These are phyloP conservation scores for Saimiri boliviensis DNA, from an alignment of 2,113 vertebrate genomes.

Conservation along the genomic window DNA sequence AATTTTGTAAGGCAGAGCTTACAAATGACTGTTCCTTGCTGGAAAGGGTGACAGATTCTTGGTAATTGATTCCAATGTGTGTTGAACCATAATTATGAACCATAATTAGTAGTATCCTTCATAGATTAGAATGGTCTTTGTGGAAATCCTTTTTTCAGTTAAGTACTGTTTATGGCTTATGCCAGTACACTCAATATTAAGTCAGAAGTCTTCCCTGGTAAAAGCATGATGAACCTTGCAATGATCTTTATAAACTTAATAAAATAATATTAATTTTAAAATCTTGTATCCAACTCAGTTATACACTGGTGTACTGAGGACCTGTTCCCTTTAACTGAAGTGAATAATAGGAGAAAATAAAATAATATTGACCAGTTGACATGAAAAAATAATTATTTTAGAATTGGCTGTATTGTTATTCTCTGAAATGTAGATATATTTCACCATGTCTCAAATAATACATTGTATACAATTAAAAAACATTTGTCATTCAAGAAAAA, in stretches of 20 bases:
- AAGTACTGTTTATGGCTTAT: background rate
- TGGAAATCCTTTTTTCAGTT: conserved; percentile 40
- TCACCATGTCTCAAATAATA: background rate
- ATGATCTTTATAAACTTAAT: background rate
- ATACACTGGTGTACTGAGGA: background rate
- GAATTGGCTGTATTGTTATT: background rate
- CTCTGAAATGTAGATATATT: background rate
- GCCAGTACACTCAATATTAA: background rate
- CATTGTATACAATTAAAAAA: background rate
- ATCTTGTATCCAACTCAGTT: background rate
- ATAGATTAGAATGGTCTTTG: conserved; percentile 23
- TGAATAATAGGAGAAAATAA: background rate
- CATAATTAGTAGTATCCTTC: background rate
- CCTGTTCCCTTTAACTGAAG: background rate
- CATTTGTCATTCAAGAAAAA: background rate
- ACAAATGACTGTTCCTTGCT: background rate
- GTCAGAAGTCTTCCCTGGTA: background rate
- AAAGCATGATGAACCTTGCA: background rate
- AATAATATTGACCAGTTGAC: background rate
- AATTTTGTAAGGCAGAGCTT: background rate
- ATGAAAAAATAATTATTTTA: background rate
- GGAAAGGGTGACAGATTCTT: background rate
- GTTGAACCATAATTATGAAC: background rate
- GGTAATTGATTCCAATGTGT: background rate
- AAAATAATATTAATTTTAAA: background rate